phyloP scores from a whole-genome alignment of 2,888 invertebrate species.

The Lissocephala sabroskyi region DNA sequence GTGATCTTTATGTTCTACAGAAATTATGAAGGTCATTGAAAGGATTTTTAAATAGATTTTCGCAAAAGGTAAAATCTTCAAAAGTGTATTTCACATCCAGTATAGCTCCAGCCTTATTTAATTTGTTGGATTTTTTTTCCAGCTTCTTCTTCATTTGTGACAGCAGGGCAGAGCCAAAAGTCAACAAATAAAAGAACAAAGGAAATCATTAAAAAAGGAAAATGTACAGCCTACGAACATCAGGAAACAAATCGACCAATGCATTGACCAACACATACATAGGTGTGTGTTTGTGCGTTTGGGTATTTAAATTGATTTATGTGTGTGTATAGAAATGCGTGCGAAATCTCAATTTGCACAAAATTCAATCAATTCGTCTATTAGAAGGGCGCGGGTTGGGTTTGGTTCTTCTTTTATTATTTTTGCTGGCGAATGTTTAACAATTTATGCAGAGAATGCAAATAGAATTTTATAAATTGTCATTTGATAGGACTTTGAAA shows the following conservation, averaged over 20 bases:
- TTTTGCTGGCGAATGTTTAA: slow-evolving; percentile 31
- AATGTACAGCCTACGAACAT: slow-evolving; percentile 30
- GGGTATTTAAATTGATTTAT: neutral
- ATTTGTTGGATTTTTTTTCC: no score
- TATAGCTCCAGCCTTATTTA: no score
- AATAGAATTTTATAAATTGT: slow-evolving; percentile 60
- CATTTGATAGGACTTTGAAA: slow-evolving; percentile 62
- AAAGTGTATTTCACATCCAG: no score
- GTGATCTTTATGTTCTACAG: no score
- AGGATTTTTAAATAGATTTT: no score
- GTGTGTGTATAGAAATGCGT: slow-evolving; percentile 4
- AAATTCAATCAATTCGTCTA: slow-evolving; percentile 50
- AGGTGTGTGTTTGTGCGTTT: no score
- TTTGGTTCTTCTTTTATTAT: slow-evolving; percentile 5
- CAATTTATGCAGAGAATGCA: slow-evolving; percentile 57
- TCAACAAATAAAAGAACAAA: slow-evolving; percentile 44
- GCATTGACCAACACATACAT: no score
- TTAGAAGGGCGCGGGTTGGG: slow-evolving; percentile 5
- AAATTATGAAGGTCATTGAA: no score
- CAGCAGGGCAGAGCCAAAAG: slow-evolving; percentile 43
- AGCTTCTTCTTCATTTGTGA: slow-evolving; percentile 9
- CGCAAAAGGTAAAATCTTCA: no score
- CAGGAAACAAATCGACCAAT: no score
- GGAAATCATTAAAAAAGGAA: slow-evolving; percentile 45
- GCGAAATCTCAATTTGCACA: slow-evolving; percentile 48